Evolutionary conservation across 1,140 invertebrate species (phyloP).

Genomic region (Harlomillsia oculata): DNA sequence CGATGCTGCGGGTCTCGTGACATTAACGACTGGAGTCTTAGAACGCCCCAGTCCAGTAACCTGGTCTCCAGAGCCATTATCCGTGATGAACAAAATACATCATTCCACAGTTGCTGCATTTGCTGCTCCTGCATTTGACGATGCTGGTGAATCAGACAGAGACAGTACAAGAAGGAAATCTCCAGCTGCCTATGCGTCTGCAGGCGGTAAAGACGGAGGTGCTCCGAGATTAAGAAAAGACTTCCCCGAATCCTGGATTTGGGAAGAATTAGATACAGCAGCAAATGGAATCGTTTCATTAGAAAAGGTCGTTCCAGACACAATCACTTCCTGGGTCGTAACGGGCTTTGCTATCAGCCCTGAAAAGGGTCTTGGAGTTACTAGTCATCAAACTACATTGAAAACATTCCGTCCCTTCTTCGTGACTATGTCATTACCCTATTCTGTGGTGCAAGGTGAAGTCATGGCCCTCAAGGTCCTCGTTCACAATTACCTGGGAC

Average conservation of each 20-base stretch:
- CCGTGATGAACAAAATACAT: background rate
- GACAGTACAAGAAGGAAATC: no score
- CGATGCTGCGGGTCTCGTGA: slow-evolving; percentile 62
- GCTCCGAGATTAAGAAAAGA: slow-evolving; percentile 6
- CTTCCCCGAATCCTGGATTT: slow-evolving; percentile 45
- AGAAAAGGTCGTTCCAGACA: slow-evolving; percentile 63
- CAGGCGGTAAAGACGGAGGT: background rate
- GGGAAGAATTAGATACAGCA: slow-evolving; percentile 44
- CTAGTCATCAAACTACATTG: background rate
- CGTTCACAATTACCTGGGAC: slow-evolving; percentile 59
- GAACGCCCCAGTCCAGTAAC: slow-evolving; percentile 37
- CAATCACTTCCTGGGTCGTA: slow-evolving; percentile 84
- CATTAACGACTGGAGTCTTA: slow-evolving; percentile 62
- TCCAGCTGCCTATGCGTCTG: background rate
- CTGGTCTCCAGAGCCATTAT: background rate
- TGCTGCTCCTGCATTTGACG: background rate
- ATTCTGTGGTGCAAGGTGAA: slow-evolving; percentile 29
- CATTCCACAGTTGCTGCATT: background rate
- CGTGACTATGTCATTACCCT: slow-evolving; percentile 24
- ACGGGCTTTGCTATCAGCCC: slow-evolving; percentile 84
- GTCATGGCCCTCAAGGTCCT: slow-evolving; percentile 51
- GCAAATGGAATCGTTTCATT: slow-evolving; percentile 45
- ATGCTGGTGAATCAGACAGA: background rate
- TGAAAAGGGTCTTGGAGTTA: slow-evolving; percentile 46
- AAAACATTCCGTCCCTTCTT: slow-evolving; percentile 28